These are phyloP conservation scores for Volucella inanis DNA, from an alignment of 2,888 invertebrate genomes.

Conservation along the genomic window DNA sequence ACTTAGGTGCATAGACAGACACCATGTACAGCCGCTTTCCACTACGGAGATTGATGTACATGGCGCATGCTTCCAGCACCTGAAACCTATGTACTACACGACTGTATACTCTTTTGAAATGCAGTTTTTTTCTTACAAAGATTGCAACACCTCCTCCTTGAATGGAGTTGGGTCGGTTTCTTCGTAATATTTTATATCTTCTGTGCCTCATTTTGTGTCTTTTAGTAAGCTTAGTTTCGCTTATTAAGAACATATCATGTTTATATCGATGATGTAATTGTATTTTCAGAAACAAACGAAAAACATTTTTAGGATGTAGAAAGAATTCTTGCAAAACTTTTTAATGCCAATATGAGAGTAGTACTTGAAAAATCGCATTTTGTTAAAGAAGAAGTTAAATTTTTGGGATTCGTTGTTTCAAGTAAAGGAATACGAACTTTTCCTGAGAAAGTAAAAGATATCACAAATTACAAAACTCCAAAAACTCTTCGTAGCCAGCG, in stretches of 20 bases:
- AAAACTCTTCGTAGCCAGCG: conserved; percentile 42
- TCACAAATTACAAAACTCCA: conserved; percentile 47
- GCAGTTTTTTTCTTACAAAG: too few species aligned
- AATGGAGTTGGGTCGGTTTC: too few species aligned
- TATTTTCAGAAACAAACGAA: conserved; percentile 29
- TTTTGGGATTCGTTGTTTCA: conserved; percentile 58
- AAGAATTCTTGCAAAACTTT: conserved; percentile 8
- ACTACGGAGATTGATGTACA: too few species aligned
- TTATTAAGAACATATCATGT: conserved; percentile 20
- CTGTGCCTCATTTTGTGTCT: too few species aligned
- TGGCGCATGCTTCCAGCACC: too few species aligned
- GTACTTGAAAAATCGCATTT: conserved; percentile 45
- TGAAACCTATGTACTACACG: too few species aligned
- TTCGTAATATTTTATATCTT: too few species aligned
- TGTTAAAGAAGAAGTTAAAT: conserved; percentile 41
- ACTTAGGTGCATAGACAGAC: too few species aligned
- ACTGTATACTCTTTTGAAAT: too few species aligned
- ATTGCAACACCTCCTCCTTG: too few species aligned
- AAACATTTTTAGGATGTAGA: conserved; percentile 26
- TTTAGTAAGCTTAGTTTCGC: too few species aligned
- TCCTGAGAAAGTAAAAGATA: conserved; percentile 51
- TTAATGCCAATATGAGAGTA: conserved; percentile 40
- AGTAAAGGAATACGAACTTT: conserved; percentile 49
- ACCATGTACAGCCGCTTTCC: too few species aligned
- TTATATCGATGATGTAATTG: conserved; percentile 40